These are phyloP conservation scores for Dynastes hyllus DNA, from an alignment of 2,888 invertebrate genomes.

Conservation along the genomic window DNA sequence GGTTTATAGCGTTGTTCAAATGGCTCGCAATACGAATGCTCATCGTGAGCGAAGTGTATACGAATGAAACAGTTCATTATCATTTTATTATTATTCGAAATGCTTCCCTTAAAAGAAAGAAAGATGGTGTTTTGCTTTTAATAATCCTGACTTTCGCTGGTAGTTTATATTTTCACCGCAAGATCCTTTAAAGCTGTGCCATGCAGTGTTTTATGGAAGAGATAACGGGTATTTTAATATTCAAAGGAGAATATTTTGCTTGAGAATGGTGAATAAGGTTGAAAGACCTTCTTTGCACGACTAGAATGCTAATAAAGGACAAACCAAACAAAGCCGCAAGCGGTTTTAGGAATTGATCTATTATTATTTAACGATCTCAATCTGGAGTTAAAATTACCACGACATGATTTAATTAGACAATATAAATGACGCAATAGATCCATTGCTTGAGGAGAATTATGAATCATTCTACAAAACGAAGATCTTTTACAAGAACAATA, in stretches of 20 bases:
- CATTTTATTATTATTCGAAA: too few relatives aligned
- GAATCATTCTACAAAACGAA: too few relatives aligned
- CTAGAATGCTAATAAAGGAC: conserved; percentile 24
- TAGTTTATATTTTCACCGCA: neutral
- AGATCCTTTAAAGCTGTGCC: neutral
- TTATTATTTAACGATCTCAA: conserved; percentile 1
- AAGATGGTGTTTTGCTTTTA: too few relatives aligned
- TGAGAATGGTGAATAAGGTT: conserved; percentile 24
- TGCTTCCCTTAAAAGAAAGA: too few relatives aligned
- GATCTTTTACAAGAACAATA: too few relatives aligned
- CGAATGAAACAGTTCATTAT: too few relatives aligned
- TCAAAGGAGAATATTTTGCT: conserved; percentile 31
- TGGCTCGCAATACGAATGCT: too few relatives aligned
- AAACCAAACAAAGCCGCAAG: conserved; percentile 1
- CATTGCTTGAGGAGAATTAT: too few relatives aligned
- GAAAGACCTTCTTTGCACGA: conserved; percentile 33
- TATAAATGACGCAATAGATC: too few relatives aligned
- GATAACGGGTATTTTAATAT: conserved; percentile 26
- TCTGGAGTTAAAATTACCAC: neutral
- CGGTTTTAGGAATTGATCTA: conserved; percentile 1
- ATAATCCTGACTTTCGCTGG: neutral
- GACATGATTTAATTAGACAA: too few relatives aligned
- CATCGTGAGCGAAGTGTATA: too few relatives aligned
- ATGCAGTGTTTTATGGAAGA: conserved; percentile 2
- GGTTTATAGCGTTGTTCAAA: too few relatives aligned